Evolutionary conservation across 2,113 vertebrate species (phyloP), one percentile per base, ranked within the genome.

Genomic region (Columba janthina): DNA sequence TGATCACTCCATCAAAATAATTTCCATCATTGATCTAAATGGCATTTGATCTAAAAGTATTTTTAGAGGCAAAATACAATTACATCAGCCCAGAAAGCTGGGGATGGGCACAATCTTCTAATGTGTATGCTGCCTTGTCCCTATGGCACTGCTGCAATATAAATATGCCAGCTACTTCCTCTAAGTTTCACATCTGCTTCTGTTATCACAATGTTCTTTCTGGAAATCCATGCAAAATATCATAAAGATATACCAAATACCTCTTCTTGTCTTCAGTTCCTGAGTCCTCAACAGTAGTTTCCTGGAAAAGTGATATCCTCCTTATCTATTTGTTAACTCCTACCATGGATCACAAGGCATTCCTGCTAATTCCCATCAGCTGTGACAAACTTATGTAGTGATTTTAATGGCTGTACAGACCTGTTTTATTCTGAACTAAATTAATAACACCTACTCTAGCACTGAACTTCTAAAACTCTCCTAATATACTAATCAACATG

Each of bases 401-500:
- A 96, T 97, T 97, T 85, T 96, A 96, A 98, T 97, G 96, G 93
- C 87, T 95, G 80, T 81, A 65, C 75, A 54, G 93, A 93, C 84
- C 94, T 95, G 88, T 96, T 97, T 98, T 97, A 89, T 96, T 97
- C 97, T 96, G 96, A 97, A 91, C 92, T 96, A 97, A 98, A 98
- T 98, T 97, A 98, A 97, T 97, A 97, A 97, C 71, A 96, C 74
- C 72, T 8, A 66, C 89, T 98, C 94, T 88, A 96, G 72, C 90
- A 94, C 85, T 85, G 97, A 98, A 98, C 97, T 98, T 97, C 94
- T 98, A 81, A 97, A 98, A 97, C 84, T 98, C 96, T 91, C 86
- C 82, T 98, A 97, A 98, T 97, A 93, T 96, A 96, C 97, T 97
- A 98, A 98, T 98, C 97, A 97, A 97, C 96, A 95, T 97, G 97